Base-by-base conservation (phyloP, 2,888 invertebrate genomes). In the Cheilosia variabilis region DNA sequence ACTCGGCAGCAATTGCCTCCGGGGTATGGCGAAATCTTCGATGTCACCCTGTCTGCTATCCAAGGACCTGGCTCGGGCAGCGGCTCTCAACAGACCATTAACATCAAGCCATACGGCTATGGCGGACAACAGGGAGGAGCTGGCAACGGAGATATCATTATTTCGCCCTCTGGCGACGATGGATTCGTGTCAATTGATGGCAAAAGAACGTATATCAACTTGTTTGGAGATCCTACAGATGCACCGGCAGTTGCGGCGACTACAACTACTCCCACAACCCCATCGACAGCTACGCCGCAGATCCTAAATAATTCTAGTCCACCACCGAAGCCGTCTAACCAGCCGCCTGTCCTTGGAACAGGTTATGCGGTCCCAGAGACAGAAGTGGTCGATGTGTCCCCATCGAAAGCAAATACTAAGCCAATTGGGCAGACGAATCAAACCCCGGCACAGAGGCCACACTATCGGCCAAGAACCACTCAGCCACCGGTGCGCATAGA, bases 111-210 rank as follows among this genome's bases (percentile, higher is more conserved):
- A 0, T 91, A 90, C 73, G 91, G 92, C 13, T 88, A 89, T 3
- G 90, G 89, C n/a, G 96, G 88, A 0, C 88, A 87, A 13, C 80
- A 88, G 45, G 88, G 75, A n/a, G 88, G 78, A 15, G 79, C 73
- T 3, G 88, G 89, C 7, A 93, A 92, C 63, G 92, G 90, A 22
- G 96, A 96, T 89, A 96, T 97, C 60, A 97, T 97, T 68, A 95
- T 97, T 2, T 95, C 96, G 0, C 95, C 96, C 3, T 94, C 96
- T 6, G 96, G 96, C 19, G 95, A 96, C 58, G 96, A 97, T 89
- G 96, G 97, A 31, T 97, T 97, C 92, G 98, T 98, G 17, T 97
- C 97, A 27, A 98, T 98, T 77, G 97, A 98, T 90, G 98, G 98
- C 45, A 97, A 97, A 92, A 93, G 97, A 89, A 97, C 97, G 0